Evolutionary conservation across 2,797 vertebrate genomes (phyloP), one percentile per base, ranked within the genome.

Genomic region (Molothrus ater): DNA sequence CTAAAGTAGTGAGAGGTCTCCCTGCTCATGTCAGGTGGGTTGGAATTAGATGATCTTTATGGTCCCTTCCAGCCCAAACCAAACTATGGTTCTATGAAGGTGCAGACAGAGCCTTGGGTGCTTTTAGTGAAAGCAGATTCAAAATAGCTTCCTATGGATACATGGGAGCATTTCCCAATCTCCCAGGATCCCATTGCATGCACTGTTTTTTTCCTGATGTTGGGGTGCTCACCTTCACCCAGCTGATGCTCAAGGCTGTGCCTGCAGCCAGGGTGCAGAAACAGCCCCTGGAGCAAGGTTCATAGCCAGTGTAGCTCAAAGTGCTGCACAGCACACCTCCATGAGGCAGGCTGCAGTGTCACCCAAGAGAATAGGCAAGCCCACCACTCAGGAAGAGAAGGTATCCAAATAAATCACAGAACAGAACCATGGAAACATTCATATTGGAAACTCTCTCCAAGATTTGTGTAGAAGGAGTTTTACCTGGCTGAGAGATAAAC

Each of bases 151-250:
- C 34, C 25, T 31, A 34, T 34, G 50, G 73, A 34, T 17, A 18
- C 7, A 43, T 11, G 12, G 19, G 29, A 66, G 47, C 13, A 69
- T 81, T 72, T 81, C 28, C 64, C 25, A n/a, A 0, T 43, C 18
- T 57, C 24, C 31, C 18, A 8, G 0, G 1, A 19, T 29, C 18
- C 57, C 31, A 38, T 0, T n/a, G 53, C 17, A 20, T 3, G 1
- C 11, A 17, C 15, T 2, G 1, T 0, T 20, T 76, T 65, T 57
- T 45, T 31, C 25, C 38, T 70, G 26, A 7, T 54, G 38, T 22
- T 79, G 38, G 75, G 51, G 7, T 26, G 48, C 22, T 87, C 54
- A 16, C 32, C 34, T 57, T 82, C 24, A 57, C 63, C n/a, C 73
- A 40, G 0, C 4, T 17, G 36, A 56, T 15, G 22, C 28, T 8